Conservation (phyloP, 2,113 vertebrate species). For the Catharus fuscescens region DNA sequence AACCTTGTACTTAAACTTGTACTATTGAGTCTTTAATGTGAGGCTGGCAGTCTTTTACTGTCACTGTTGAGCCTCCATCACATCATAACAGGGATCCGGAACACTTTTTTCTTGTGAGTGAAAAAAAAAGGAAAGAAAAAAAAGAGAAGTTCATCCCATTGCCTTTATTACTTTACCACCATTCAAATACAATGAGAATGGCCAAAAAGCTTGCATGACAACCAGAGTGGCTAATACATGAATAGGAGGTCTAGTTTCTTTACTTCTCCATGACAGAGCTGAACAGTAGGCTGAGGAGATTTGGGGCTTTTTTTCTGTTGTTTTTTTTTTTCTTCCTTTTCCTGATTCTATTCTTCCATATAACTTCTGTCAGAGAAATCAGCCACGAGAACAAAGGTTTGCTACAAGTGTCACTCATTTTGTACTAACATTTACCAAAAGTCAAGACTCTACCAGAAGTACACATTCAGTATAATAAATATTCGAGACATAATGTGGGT, state of each 20-base stretch:
- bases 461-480: background rate
- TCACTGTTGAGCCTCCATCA: background rate
- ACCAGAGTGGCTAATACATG: background rate
- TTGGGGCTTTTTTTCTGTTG: background rate
- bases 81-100: background rate
- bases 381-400: background rate
- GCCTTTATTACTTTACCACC: constrained; percentile 29
- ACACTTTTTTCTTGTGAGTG: too few species aligned
- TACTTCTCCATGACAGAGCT: constrained; percentile 26
- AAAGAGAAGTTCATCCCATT: background rate
- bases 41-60: background rate
- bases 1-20: background rate
- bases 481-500: background rate
- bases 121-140: background rate
- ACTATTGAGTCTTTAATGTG: background rate
- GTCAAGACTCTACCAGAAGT: background rate
- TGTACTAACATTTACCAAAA: background rate
- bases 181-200: background rate
- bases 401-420: background rate
- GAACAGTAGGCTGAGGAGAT: constrained; percentile 4
- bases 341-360: background rate
- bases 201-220: constrained; percentile 15
- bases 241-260: constrained; percentile 44
- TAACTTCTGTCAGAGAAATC: constrained; percentile 53
- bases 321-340: background rate